Base-by-base conservation (phyloP, 2,113 vertebrate species). In the Cairina moschata region DNA sequence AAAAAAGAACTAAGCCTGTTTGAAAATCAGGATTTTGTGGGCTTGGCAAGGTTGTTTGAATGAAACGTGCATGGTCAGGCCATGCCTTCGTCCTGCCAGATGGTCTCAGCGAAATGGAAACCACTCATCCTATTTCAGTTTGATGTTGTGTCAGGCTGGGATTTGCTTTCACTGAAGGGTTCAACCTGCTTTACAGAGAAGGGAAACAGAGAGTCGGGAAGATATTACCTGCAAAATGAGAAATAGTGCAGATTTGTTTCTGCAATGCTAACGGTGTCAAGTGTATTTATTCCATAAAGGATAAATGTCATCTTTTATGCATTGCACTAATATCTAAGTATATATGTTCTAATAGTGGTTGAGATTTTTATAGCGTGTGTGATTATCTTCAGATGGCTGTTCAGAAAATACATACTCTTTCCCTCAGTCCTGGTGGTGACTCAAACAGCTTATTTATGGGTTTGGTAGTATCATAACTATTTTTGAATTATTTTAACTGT, bases 21-120 rank as follows among this genome's bases (percentile, higher is more conserved):
- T 22, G 31, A 50, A 32, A 54, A 6, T 29, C 9, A 40, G 59
- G 42, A 7, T 13, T 36, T 31, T 9, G 48, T 5, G 50, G 36
- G 6, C 3, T 46, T 56, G 69, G 34, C 56, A 67, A 0, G 36
- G 42, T 29, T 42, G 28, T 4, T 42, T 23, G 7, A 3, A 6
- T 9, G 34, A 26, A 56, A 5, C 1, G 0, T 8, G 71, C 9
- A 0, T 2, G 29, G 10, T 38, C 46, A 63, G 42, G n/a, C 36
- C 7, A 0, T 84, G 28, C 11, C 5, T 52, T 21, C 21, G 22
- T 40, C 31, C 40, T 18, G 38, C 36, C 4, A 1, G 31, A 2
- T 42, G 73, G 29, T 78, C 29, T 67, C 58, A 44, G 3, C 2
- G 10, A 20, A 23, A 58, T 17, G 28, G 36, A 29, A 74, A 12